Evolutionary conservation across 2,113 vertebrate species (phyloP).

Genomic region (Dryoscopus gambensis): DNA sequence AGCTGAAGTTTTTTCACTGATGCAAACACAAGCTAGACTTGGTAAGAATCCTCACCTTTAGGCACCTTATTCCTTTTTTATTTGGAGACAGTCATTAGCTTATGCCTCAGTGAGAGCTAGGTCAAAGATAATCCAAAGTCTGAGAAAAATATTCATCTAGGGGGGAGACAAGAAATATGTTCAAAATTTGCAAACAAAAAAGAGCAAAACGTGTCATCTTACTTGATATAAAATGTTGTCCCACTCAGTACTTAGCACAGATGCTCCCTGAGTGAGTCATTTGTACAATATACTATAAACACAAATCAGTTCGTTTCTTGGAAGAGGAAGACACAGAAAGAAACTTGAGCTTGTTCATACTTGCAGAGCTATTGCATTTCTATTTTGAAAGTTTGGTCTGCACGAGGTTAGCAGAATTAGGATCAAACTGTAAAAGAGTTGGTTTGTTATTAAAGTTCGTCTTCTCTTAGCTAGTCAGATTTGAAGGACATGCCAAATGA

Average conservation of each 20-base stretch:
- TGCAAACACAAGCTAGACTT: background rate
- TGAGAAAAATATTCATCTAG: background rate
- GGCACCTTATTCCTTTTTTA: background rate
- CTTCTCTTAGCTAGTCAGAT: background rate
- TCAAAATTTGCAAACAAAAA: conserved; percentile 30
- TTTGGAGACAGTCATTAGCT: background rate
- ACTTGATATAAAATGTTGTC: conserved; percentile 29
- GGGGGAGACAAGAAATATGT: background rate
- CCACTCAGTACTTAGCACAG: conserved; percentile 29
- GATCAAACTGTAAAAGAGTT: background rate
- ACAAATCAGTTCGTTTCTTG: background rate
- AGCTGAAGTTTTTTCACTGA: background rate
- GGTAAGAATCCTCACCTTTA: background rate
- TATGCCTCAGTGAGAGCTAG: background rate
- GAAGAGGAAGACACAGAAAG: background rate
- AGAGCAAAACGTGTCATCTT: conserved; percentile 38
- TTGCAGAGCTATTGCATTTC: background rate
- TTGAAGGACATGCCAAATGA: background rate
- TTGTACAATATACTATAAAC: conserved; percentile 6
- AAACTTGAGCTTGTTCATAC: background rate
- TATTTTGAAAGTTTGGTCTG: background rate
- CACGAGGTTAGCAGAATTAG: background rate
- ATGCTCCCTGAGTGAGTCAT: conserved; percentile 40
- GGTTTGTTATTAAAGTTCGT: background rate
- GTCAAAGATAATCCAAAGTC: background rate